Conservation (phyloP, 2,113 vertebrate species). For the Colius striatus region DNA sequence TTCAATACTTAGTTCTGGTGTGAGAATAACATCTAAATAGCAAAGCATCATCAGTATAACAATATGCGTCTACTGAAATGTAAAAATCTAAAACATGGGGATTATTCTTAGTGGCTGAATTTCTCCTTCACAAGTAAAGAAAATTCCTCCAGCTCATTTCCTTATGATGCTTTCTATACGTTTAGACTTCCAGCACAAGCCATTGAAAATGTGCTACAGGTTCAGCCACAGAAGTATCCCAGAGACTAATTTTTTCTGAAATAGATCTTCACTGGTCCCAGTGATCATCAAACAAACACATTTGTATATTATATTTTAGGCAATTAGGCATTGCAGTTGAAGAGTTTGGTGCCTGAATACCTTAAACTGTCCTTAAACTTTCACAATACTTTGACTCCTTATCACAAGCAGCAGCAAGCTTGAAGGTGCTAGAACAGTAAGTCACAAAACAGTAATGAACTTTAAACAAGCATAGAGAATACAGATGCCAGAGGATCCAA, state of each 20-base stretch:
- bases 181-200: conserved; percentile 1
- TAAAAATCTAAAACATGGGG: neutral
- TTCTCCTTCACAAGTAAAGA: neutral
- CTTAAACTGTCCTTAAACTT: neutral
- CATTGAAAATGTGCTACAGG: conserved; percentile 17
- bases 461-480: neutral
- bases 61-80: neutral
- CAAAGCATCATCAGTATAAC: conserved; percentile 7
- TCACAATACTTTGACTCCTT: conserved; percentile 18
- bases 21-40: conserved; percentile 43
- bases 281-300: conserved; percentile 5
- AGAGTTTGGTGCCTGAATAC: neutral
- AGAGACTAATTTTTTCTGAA: conserved; percentile 34
- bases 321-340: neutral
- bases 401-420: neutral
- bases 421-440: conserved; percentile 11
- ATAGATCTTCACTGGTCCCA: conserved; percentile 60
- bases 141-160: conserved; percentile 21
- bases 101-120: conserved; percentile 17
- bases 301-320: neutral
- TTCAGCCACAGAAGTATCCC: conserved; percentile 11
- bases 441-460: neutral
- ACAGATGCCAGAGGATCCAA: conserved; percentile 2
- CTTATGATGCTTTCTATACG: neutral
- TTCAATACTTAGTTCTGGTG: conserved; percentile 65